Conservation (phyloP, 2,888 invertebrate genomes). For the Melanostoma scalare region DNA sequence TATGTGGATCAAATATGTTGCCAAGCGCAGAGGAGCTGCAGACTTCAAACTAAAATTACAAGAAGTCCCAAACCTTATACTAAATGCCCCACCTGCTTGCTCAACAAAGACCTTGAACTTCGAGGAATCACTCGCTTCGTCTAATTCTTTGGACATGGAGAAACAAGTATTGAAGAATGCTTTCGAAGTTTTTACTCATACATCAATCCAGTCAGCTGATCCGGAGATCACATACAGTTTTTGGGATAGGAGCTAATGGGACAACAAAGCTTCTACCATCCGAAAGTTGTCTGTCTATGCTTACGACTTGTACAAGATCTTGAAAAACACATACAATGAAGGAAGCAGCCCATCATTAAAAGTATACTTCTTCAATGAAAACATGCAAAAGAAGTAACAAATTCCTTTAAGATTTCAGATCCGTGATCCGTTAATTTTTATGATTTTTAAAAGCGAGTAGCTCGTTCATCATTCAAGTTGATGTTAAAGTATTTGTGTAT, state of each 20-base stretch:
- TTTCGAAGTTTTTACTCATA: slow-evolving; percentile 86
- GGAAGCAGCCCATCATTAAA: slow-evolving; percentile 81
- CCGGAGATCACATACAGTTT: slow-evolving; percentile 89
- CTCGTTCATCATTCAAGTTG: too few species aligned
- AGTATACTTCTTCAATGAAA: slow-evolving; percentile 89
- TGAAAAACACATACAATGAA: slow-evolving; percentile 84
- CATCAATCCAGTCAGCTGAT: slow-evolving; percentile 83
- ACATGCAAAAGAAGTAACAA: slow-evolving; percentile 80
- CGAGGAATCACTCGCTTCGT: slow-evolving; percentile 88
- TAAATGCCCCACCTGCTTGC: background rate
- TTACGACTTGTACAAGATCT: slow-evolving; percentile 87
- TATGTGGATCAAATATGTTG: slow-evolving; percentile 89
- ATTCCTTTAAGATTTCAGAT: slow-evolving; percentile 40
- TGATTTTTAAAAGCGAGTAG: too few species aligned
- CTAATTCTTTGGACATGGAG: slow-evolving; percentile 89
- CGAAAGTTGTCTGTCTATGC: slow-evolving; percentile 89
- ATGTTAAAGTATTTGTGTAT: too few species aligned
- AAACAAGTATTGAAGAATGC: slow-evolving; percentile 88
- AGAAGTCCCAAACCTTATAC: slow-evolving; percentile 73
- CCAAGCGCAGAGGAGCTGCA: slow-evolving; percentile 87
- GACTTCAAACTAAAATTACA: slow-evolving; percentile 82
- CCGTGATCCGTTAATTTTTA: too few species aligned
- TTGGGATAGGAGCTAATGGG: slow-evolving; percentile 90
- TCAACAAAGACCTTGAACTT: slow-evolving; percentile 75
- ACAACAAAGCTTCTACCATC: slow-evolving; percentile 87